phyloP scores from a whole-genome alignment of 2,888 invertebrate genomes.

The Tachina grossa region DNA sequence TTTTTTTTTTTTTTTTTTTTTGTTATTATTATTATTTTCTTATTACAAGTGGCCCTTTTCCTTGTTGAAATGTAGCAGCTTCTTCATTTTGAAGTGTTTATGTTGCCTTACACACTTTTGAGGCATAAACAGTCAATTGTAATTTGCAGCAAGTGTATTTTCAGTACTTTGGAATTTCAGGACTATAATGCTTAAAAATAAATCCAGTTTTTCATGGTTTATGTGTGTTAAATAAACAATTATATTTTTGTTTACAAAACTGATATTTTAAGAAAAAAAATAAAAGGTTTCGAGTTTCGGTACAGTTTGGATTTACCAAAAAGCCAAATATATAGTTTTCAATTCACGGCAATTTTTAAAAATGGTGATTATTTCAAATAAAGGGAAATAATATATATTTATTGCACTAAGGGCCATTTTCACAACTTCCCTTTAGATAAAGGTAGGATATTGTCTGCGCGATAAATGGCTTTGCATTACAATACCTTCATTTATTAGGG shows the following conservation, averaged over 20 bases:
- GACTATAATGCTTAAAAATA: neutral
- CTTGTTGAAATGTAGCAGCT: neutral
- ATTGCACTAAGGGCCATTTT: no score
- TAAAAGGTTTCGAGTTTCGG: constrained; percentile 4
- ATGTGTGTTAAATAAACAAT: constrained; percentile 33
- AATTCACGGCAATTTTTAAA: neutral
- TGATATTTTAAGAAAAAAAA: neutral
- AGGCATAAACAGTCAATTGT: constrained; percentile 14
- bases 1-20: constrained; percentile 21
- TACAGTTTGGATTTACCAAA: constrained; percentile 40
- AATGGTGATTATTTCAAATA: no score
- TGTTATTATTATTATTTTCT: neutral
- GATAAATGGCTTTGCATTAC: no score
- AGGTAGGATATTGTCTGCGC: no score
- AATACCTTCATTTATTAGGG: no score
- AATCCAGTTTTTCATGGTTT: constrained; percentile 28
- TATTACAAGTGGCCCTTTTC: constrained; percentile 47
- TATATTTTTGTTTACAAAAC: constrained; percentile 17
- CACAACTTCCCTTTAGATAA: no score
- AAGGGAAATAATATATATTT: no score
- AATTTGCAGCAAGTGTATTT: constrained; percentile 12
- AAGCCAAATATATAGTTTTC: constrained; percentile 29
- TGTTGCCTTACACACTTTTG: constrained; percentile 21
- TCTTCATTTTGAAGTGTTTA: constrained; percentile 38
- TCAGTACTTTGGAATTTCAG: constrained; percentile 15